These are phyloP conservation scores for Eleutherodactylus coqui DNA, from an alignment of 2,797 vertebrate species.

Conservation along the genomic window DNA sequence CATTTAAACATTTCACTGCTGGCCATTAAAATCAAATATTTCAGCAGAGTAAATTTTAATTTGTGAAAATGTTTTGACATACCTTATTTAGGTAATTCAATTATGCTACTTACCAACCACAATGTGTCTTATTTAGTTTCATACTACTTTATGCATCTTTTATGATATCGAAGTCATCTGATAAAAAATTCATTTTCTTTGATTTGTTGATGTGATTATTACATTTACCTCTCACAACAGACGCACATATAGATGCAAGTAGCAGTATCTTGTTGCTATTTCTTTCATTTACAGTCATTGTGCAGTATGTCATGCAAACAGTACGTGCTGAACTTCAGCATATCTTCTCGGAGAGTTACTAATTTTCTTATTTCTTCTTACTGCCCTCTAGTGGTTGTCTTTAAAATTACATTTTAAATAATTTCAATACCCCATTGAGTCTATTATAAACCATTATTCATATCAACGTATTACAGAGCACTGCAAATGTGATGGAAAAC, in stretches of 20 bases:
- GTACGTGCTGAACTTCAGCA: background rate
- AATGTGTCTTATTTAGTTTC: conserved; percentile 18
- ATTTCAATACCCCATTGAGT: background rate
- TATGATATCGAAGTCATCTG: background rate
- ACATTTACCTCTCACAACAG: background rate
- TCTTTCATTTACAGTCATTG: background rate
- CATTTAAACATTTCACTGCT: background rate
- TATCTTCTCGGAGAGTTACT: background rate
- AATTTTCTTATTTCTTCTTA: conserved; percentile 1
- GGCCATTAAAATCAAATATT: background rate
- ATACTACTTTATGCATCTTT: background rate
- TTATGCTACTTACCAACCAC: background rate
- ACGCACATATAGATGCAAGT: background rate
- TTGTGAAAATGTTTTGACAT: background rate
- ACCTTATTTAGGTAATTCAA: background rate
- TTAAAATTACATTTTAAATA: background rate
- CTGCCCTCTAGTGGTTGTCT: conserved; percentile 35
- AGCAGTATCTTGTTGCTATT: background rate
- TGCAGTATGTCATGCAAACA: too few relatives aligned
- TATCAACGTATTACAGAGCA: background rate
- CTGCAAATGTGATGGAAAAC: background rate
- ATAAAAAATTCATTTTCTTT: conserved; percentile 18
- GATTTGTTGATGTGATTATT: conserved; percentile 16
- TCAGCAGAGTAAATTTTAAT: background rate
- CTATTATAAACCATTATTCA: background rate